A percentile compares a stretch with the other conserved stretches of the same genome.
These are phyloP conservation scores for Stenoptilia bipunctidactyla DNA, from an alignment of 2,888 invertebrate species.

Conservation along the genomic window DNA sequence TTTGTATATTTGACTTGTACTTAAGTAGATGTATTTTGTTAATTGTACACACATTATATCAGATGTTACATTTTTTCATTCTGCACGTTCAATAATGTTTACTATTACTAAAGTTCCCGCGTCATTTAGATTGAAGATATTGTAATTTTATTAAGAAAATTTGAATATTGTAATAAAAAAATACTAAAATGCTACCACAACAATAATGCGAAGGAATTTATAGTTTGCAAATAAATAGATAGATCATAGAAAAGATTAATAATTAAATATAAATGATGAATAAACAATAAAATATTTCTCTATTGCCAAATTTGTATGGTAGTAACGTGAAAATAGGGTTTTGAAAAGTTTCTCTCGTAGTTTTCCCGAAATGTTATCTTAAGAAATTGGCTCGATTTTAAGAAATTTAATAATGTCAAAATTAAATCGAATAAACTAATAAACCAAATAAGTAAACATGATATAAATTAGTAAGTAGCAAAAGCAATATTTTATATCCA, in stretches of 20 bases:
- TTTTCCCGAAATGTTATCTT: slow-evolving; percentile 44
- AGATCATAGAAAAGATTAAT: slow-evolving; percentile 23
- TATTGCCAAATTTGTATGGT: slow-evolving; percentile 61
- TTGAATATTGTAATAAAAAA: slow-evolving; percentile 3
- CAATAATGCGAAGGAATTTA: slow-evolving; percentile 59
- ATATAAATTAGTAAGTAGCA: slow-evolving; percentile 37
- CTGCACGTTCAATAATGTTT: too few relatives aligned
- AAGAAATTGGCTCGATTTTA: slow-evolving; percentile 14
- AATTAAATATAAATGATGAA: slow-evolving; percentile 32
- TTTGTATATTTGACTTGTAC: not conserved
- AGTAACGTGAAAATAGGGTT: slow-evolving; percentile 45
- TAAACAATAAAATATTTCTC: slow-evolving; percentile 48
- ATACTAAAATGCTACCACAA: slow-evolving; percentile 23
- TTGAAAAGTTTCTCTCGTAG: slow-evolving; percentile 56
- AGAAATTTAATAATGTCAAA: not conserved
- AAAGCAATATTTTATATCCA: slow-evolving; percentile 53
- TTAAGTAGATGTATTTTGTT: too few relatives aligned
- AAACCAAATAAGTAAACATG: slow-evolving; percentile 26
- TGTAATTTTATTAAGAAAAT: too few relatives aligned
- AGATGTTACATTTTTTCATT: too few relatives aligned
- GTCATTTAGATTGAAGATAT: too few relatives aligned
- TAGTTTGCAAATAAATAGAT: slow-evolving; percentile 47
- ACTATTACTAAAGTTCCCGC: too few relatives aligned
- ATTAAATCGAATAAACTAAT: slow-evolving; percentile 26
- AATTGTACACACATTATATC: too few relatives aligned